phyloP scores from a whole-genome alignment of 1,140 invertebrate genomes.

The Bombyx mandarina region DNA sequence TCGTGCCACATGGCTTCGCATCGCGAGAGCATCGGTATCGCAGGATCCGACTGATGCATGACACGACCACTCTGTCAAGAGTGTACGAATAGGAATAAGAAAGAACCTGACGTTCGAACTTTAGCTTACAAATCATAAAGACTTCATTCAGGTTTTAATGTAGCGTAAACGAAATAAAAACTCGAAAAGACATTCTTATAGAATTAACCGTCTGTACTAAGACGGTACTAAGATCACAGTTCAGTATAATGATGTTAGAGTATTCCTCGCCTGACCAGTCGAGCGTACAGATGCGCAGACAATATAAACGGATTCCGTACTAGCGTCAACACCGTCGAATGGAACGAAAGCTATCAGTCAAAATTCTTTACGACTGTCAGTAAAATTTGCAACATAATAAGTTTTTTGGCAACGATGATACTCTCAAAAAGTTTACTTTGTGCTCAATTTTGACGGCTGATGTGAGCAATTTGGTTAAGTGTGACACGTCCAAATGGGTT shows the following conservation, averaged over 20 bases:
- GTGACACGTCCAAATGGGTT: too few species aligned
- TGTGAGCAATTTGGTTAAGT: too few species aligned
- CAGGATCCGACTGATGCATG: too few species aligned
- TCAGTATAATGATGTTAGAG: conserved; percentile 6
- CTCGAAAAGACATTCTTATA: conserved; percentile 4
- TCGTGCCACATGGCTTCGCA: too few species aligned
- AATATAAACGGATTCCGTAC: conserved; percentile 15
- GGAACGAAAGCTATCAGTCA: conserved; percentile 53
- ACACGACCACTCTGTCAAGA: too few species aligned
- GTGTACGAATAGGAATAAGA: too few species aligned
- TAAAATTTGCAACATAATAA: conserved; percentile 51
- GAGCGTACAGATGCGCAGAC: conserved; percentile 17
- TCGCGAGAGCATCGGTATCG: too few species aligned
- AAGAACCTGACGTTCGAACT: too few species aligned
- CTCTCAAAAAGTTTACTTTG: conserved; percentile 1
- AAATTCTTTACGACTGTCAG: conserved; percentile 54
- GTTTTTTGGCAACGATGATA: conserved; percentile 4
- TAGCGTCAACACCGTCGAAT: conserved; percentile 28
- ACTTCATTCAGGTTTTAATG: too few species aligned
- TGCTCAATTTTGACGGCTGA: too few species aligned
- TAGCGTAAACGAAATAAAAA: background rate
- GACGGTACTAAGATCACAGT: conserved; percentile 11
- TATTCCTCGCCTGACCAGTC: conserved; percentile 4
- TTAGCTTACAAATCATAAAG: too few species aligned
- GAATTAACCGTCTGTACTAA: conserved; percentile 8